phyloP scores from a whole-genome alignment of 2,888 invertebrate genomes.

The Palloptera scutellata region DNA sequence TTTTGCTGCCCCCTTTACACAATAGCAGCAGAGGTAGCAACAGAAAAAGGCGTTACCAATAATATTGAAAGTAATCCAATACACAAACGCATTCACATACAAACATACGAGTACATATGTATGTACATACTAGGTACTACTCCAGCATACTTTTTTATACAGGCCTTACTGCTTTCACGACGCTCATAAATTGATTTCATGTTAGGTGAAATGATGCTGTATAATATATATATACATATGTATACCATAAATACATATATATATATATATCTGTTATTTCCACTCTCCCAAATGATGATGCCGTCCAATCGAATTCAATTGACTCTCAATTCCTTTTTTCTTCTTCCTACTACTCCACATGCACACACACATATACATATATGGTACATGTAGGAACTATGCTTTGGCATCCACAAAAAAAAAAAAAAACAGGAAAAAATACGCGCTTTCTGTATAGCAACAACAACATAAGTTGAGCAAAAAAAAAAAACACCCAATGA shows the following conservation, averaged over 20 bases:
- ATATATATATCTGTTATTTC: not conserved
- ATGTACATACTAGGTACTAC: not conserved
- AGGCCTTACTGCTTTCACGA: not conserved
- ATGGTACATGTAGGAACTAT: constrained; percentile 26
- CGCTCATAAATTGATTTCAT: constrained; percentile 22
- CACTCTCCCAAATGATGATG: constrained; percentile 20
- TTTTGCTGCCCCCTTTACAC: too few species aligned
- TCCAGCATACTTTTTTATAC: not conserved
- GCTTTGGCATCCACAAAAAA: constrained; percentile 26
- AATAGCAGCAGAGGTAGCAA: too few species aligned
- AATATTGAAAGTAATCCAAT: constrained; percentile 55
- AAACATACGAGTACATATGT: not conserved
- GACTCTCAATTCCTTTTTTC: constrained; percentile 60
- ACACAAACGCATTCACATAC: constrained; percentile 5
- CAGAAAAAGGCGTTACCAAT: constrained; percentile 53
- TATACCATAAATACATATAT: not conserved
- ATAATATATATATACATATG: constrained; percentile 9
- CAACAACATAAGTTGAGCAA: too few species aligned
- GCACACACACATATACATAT: constrained; percentile 10
- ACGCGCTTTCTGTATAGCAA: constrained; percentile 3
- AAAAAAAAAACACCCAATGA: constrained; percentile 17
- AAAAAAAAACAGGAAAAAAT: constrained; percentile 32
- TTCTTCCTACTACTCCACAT: constrained; percentile 14
- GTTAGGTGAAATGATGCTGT: constrained; percentile 19
- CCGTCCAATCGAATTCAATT: constrained; percentile 63